Base-by-base conservation (phyloP, 1,140 invertebrate species). In the Dufourea novaeangliae region DNA sequence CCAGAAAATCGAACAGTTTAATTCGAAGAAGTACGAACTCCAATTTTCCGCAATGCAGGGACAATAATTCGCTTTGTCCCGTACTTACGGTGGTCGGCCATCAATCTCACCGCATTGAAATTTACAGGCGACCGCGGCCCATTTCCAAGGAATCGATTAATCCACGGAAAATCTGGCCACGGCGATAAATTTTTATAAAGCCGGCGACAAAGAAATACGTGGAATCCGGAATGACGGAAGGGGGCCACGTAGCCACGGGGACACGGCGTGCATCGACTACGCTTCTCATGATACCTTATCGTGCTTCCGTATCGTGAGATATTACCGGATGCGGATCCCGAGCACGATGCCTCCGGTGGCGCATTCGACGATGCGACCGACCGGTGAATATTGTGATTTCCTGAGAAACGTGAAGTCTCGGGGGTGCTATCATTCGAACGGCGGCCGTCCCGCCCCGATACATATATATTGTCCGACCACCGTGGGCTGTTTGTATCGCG, bases 331-430 rank as follows among this genome's bases (percentile, higher is more conserved):
- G 71, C 29, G 39, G 34, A 22, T 17, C 17, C 10, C 57, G 27
- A 27, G 59, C 41, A 50, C n/a, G 46, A 27, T 39, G 46, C 20
- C 63, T 27, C 32, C 44, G 62, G 29, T 54, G 41, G 22, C 27
- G 62, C 22, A 17, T 44, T 39, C 32, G 64, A 50, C 25, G 52
- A 66, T 37, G 63, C 22, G 27, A 46, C 63, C 22, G 27, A 41
- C 57, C 39, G 32, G 10, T 63, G 83, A 78, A 88, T 82, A 88
- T 83, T 70, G 79, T 80, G 87, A 89, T 89, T 89, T 87, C 74
- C 82, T 82, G 83, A 87, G 84, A 85, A 81, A 81, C 80, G 59
- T 54, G 22, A 78, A 83, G 63, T 87, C 87, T 83, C 87, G 68
- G 66, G 82, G 87, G 88, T 77, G 79, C 84, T 62, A 80, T 88